These are phyloP conservation scores for Scyliorhinus canicula DNA, from an alignment of 2,797 vertebrate species.

Conservation along the genomic window DNA sequence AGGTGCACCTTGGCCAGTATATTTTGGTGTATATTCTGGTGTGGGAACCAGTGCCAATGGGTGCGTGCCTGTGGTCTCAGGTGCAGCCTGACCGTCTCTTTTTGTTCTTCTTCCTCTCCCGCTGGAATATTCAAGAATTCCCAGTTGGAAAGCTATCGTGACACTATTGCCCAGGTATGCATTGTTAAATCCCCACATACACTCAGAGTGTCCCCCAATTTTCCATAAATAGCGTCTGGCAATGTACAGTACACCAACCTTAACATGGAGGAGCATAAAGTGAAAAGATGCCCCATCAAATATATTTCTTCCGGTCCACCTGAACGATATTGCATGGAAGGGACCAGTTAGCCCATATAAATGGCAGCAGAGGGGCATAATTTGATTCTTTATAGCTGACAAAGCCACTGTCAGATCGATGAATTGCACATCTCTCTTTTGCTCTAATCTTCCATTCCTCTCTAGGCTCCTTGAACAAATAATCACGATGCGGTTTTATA, in stretches of 20 bases:
- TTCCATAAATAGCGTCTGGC: background rate
- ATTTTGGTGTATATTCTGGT: background rate
- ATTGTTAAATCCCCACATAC: background rate
- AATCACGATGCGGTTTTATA: background rate
- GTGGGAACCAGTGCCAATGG: background rate
- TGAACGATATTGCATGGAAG: background rate
- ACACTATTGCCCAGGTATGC: background rate
- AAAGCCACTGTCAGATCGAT: background rate
- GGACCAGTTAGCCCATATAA: no score
- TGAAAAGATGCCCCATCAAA: background rate
- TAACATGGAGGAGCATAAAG: background rate
- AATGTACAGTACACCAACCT: background rate
- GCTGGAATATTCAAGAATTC: background rate
- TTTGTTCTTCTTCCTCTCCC: background rate
- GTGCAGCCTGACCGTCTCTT: background rate
- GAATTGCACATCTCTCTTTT: background rate
- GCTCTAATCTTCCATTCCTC: background rate
- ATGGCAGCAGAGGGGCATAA: no score
- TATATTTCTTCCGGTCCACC: background rate
- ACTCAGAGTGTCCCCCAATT: background rate
- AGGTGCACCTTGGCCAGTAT: background rate
- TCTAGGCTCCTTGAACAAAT: background rate
- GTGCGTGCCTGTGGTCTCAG: background rate
- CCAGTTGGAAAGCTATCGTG: background rate
- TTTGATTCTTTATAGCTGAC: background rate